Evolutionary conservation across 2,113 vertebrate species (phyloP).

Genomic region (Thamnophis sirtalis): DNA sequence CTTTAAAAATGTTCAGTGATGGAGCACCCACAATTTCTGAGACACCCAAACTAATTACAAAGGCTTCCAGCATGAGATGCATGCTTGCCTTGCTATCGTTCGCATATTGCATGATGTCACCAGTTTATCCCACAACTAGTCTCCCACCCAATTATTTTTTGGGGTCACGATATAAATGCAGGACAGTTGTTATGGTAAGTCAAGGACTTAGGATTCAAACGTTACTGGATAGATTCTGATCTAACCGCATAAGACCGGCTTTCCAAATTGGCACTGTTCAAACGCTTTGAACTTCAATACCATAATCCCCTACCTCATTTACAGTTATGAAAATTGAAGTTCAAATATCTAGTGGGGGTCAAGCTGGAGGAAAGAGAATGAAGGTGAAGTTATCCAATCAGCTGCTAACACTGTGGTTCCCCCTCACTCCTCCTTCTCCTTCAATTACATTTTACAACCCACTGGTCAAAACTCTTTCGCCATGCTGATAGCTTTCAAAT

Average conservation of each 20-base stretch:
- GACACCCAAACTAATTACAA: not conserved
- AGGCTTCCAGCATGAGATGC: not conserved
- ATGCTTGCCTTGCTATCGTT: not conserved
- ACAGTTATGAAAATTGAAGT: not conserved
- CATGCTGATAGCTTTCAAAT: not conserved
- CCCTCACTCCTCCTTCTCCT: not conserved
- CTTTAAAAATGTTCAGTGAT: not conserved
- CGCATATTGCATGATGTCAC: not conserved
- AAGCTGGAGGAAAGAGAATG: not conserved
- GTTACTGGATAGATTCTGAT: not conserved
- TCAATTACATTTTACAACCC: not conserved
- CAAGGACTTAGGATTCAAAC: not conserved
- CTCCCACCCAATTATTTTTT: not conserved
- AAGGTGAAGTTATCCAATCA: not conserved
- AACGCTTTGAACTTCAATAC: not conserved
- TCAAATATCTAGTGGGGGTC: not conserved
- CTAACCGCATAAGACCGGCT: not conserved
- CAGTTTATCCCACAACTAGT: not conserved
- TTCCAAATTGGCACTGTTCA: not conserved
- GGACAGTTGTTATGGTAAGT: not conserved
- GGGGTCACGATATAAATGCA: not conserved
- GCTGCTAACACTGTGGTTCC: not conserved
- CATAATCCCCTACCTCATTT: not conserved
- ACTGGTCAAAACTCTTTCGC: not conserved
- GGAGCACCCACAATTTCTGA: not conserved